phyloP scores from a whole-genome alignment of 2,888 invertebrate species.

The Calliphora vomitoria region DNA sequence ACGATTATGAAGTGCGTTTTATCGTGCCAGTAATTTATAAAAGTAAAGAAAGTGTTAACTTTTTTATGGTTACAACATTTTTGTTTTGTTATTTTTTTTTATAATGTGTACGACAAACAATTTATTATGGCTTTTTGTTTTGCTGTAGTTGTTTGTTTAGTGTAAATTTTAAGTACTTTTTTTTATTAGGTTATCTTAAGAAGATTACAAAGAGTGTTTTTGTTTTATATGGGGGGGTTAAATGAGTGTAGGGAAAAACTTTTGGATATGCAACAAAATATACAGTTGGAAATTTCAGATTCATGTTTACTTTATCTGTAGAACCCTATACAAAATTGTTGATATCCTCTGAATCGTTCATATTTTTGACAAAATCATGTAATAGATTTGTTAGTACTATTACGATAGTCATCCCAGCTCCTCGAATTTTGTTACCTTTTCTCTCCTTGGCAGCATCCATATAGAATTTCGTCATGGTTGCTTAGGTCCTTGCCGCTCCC shows the following conservation, averaged over 20 bases:
- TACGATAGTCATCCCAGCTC: no score
- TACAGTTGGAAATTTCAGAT: background rate
- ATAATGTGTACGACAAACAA: conserved; percentile 46
- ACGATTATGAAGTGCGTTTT: conserved; percentile 26
- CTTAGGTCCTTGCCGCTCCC: no score
- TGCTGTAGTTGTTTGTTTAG: background rate
- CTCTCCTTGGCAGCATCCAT: no score
- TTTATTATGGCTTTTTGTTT: conserved; percentile 14
- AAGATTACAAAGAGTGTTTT: conserved; percentile 8
- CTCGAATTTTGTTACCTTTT: no score
- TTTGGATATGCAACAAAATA: background rate
- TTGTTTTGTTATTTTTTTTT: background rate
- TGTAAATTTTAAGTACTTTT: background rate
- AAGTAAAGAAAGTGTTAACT: conserved; percentile 53
- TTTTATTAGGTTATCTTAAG: conserved; percentile 36
- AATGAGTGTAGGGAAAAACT: background rate
- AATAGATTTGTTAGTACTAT: no score
- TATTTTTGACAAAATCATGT: no score
- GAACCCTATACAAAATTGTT: no score
- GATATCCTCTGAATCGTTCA: no score
- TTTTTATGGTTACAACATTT: conserved; percentile 35
- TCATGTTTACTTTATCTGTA: no score
- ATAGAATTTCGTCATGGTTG: no score
- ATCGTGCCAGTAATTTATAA: conserved; percentile 14
- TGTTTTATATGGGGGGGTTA: background rate